phyloP scores from a whole-genome alignment of 2,797 vertebrate genomes.

The Synanceia verrucosa region DNA sequence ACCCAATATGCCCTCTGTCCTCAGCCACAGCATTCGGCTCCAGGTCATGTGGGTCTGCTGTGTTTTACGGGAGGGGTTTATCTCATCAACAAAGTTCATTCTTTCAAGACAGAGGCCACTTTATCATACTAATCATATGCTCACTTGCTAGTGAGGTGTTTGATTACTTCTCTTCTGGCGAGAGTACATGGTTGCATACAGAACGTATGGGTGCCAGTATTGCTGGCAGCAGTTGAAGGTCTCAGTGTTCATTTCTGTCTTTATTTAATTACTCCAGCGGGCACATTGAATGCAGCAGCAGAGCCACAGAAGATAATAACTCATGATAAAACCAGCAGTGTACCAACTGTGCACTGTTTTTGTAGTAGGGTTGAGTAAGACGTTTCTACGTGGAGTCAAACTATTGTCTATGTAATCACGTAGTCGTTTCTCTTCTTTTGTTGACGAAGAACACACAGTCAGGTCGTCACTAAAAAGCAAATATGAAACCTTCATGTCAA shows the following conservation, averaged over 20 bases:
- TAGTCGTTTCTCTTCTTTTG: no score
- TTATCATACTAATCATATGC: constrained; percentile 64
- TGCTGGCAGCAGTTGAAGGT: neutral
- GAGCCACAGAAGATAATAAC: neutral
- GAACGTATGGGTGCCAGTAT: neutral
- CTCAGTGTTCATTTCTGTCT: constrained; percentile 7
- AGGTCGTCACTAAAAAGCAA: neutral
- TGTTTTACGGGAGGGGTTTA: constrained; percentile 45
- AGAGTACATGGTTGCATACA: neutral
- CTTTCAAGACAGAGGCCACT: constrained; percentile 63
- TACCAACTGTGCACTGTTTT: neutral
- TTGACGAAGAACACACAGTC: neutral
- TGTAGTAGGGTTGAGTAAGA: neutral
- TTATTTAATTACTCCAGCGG: constrained; percentile 36
- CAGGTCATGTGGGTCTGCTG: constrained; percentile 63
- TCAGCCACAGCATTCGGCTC: constrained; percentile 53
- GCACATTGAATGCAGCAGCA: constrained; percentile 6
- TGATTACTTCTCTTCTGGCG: constrained; percentile 55
- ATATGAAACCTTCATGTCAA: neutral
- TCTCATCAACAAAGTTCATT: constrained; percentile 66
- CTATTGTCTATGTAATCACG: no score
- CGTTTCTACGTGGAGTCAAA: neutral
- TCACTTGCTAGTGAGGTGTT: constrained; percentile 22
- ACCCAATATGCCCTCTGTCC: constrained; percentile 70
- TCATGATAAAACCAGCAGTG: neutral